Conservation (phyloP, 2,113 vertebrate species). For the Chroicocephalus ridibundus region DNA sequence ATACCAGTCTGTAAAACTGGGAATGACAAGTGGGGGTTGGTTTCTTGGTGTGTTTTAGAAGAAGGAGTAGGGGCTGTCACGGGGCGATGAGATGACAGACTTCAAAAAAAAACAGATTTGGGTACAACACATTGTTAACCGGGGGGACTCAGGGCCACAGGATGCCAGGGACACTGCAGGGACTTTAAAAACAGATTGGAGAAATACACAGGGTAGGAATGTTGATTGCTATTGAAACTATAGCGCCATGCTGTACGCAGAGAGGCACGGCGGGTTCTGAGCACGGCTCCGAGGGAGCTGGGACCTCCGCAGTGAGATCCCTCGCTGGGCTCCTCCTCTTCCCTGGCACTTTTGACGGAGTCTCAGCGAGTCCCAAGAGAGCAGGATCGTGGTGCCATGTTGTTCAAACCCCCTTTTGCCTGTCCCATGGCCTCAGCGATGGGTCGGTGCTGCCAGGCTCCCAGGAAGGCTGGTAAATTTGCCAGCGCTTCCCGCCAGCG, state of each 20-base stretch:
- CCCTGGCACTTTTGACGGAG: not conserved
- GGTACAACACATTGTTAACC: not conserved
- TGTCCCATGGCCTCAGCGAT: not conserved
- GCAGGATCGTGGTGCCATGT: fast-evolving
- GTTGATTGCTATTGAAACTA: not conserved
- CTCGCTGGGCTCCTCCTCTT: not conserved
- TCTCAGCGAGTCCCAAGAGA: not conserved
- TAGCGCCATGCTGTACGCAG: not conserved
- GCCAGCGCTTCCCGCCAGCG: not conserved
- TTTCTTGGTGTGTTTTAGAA: not conserved
- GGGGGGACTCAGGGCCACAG: not conserved
- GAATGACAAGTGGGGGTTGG: not conserved
- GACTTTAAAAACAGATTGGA: not conserved
- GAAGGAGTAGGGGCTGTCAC: not conserved
- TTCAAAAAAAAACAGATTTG: not conserved
- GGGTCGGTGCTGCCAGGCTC: fast-evolving
- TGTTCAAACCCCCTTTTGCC: not conserved
- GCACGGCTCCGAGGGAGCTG: not conserved
- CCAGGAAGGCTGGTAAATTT: not conserved
- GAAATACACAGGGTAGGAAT: not conserved
- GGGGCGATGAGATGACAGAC: fast-evolving
- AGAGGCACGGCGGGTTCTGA: not conserved
- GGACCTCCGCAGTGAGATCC: not conserved
- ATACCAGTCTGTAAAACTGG: not conserved
- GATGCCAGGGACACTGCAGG: not conserved